Percentiles rank a stretch among this genome's conserved stretches.
Conservation (phyloP, 2,113 vertebrate species). For the Psephotus haematonotus region DNA sequence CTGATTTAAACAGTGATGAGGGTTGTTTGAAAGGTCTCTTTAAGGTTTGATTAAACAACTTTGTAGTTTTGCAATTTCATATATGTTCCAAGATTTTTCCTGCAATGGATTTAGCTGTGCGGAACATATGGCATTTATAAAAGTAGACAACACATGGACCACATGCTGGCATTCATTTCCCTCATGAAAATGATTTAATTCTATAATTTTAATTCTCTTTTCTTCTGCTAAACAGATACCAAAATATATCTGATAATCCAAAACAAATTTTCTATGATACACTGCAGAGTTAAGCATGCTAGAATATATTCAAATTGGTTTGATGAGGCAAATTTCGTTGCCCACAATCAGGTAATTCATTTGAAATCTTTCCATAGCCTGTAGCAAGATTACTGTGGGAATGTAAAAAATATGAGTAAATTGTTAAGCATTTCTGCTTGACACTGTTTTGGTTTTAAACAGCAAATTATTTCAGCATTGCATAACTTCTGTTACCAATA, state of each 20-base stretch:
- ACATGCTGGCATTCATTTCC: slow-evolving; percentile 62
- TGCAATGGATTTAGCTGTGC: slow-evolving; percentile 20
- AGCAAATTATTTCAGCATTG: slow-evolving; percentile 87
- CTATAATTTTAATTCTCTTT: slow-evolving; percentile 66
- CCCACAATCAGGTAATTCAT: slow-evolving; percentile 77
- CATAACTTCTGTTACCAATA: slow-evolving; percentile 61
- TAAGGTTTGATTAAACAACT: slow-evolving; percentile 57
- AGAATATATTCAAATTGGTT: slow-evolving; percentile 69
- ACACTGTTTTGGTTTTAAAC: slow-evolving; percentile 73
- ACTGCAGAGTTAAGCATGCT: slow-evolving; percentile 79
- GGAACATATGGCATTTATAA: slow-evolving; percentile 63
- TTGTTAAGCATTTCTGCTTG: slow-evolving; percentile 74
- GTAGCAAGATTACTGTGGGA: slow-evolving; percentile 83
- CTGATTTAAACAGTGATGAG: slow-evolving; percentile 42
- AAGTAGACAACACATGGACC: slow-evolving; percentile 53
- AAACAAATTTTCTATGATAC: slow-evolving; percentile 80
- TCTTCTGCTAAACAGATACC: slow-evolving; percentile 58
- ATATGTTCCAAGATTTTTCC: slow-evolving; percentile 31
- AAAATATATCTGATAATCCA: slow-evolving; percentile 63
- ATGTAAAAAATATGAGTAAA: slow-evolving; percentile 77
- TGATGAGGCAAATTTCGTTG: slow-evolving; percentile 76
- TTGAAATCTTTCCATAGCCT: slow-evolving; percentile 82
- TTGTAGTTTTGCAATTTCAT: slow-evolving; percentile 39
- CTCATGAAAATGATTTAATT: slow-evolving; percentile 61
- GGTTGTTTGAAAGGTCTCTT: slow-evolving; percentile 49